Base-by-base conservation (phyloP, 2,113 vertebrate species). In the Lepus europaeus region DNA sequence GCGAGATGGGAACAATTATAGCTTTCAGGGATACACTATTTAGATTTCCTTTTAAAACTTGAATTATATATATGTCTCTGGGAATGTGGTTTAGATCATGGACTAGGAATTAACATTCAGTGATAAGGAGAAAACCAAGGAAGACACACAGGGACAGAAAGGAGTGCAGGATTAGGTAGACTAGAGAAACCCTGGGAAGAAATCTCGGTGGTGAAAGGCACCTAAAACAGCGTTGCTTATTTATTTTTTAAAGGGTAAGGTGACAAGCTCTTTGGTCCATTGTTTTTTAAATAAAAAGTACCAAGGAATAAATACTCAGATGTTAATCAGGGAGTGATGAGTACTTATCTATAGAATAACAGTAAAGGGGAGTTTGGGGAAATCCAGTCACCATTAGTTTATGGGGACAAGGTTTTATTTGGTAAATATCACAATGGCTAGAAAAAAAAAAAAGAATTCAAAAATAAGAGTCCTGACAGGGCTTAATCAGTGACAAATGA, bases 371-470 rank as follows among this genome's bases (percentile, higher is more conserved):
- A n/a, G 49, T 89, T 80, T 70, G 70, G 63, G 64, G 16, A 94
- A 92, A 91, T 64, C 74, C n/a, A 87, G 5, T 56, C 89, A 84
- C 91, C 45, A 36, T 59, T 83, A 13, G 25, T 76, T 85, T 90
- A 51, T 93, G 31, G 68, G 89, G 84, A 82, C 31, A 39, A 88
- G 49, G 31, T 88, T 93, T 91, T 94, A 69, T 64, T 31, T 51
- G 23, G 16, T 92, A 74, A 94, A 72, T 78, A 69, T 8, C 29
- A 87, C 27, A 19, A 56, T n/a, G 16, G 84, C 39, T 39, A 39
- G 39, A 23, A 20, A n/a, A 27, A 96, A 27, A 96, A 92, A 80
- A 80, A 27, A 86, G 80, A 59, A 59, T 94, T 90, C 39, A 19
- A 88, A 76, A 93, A 74, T 86, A 33, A 70, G 73, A 92, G 45